These are phyloP conservation scores for Lordiphosa stackelbergi DNA, from an alignment of 1,140 invertebrate species.

Conservation along the genomic window DNA sequence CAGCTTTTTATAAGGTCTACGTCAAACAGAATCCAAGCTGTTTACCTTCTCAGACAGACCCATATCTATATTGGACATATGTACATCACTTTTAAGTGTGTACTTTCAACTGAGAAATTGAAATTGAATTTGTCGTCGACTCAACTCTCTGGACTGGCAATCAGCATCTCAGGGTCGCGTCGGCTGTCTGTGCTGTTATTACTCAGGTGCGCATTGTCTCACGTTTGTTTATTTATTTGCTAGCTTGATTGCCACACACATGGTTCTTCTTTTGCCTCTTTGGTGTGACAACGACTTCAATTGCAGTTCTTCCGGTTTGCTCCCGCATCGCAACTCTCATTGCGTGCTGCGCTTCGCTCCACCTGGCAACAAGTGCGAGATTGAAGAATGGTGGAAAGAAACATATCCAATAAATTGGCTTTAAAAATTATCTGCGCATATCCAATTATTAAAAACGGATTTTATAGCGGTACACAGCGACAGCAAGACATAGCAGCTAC, in stretches of 20 bases:
- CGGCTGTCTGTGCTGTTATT: constrained; percentile 35
- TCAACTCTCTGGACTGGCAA: constrained; percentile 20
- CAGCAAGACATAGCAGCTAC: constrained; percentile 11
- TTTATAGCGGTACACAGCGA: constrained; percentile 26
- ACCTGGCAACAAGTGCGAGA: constrained; percentile 40
- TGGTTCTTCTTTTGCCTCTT: constrained; percentile 14
- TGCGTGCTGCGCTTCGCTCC: constrained; percentile 35
- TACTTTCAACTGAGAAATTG: constrained; percentile 40
- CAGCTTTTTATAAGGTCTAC: constrained; percentile 11
- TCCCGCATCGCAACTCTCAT: background rate
- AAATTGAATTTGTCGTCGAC: constrained; percentile 41
- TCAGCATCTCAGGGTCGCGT: constrained; percentile 20
- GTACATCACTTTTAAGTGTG: background rate
- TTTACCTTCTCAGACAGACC: too few relatives aligned
- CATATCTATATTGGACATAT: too few relatives aligned
- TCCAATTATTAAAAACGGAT: constrained; percentile 35
- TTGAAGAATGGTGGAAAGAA: background rate
- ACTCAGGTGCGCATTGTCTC: constrained; percentile 68
- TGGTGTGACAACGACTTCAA: constrained; percentile 25
- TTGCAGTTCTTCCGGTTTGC: constrained; percentile 7
- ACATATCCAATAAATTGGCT: constrained; percentile 49
- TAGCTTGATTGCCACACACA: constrained; percentile 56
- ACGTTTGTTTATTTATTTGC: constrained; percentile 73
- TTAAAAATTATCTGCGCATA: constrained; percentile 49
- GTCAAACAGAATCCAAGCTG: constrained; percentile 18